phyloP scores from a whole-genome alignment of 2,113 vertebrate genomes.

The Gracilinanus agilis region DNA sequence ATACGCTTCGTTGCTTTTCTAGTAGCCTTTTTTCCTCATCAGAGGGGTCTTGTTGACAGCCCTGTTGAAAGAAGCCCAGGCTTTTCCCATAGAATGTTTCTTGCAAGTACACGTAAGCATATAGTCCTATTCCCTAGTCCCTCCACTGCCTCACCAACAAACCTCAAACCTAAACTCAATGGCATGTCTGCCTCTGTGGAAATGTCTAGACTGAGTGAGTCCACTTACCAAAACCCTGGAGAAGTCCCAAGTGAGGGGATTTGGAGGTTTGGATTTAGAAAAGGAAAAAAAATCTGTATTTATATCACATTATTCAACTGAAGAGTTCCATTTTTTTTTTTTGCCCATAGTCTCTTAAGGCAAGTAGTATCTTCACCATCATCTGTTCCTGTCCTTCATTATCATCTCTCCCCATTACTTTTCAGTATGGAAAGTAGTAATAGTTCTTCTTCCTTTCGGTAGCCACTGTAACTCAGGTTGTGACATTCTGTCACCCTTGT shows the following conservation, averaged over 20 bases:
- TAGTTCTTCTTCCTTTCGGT: not conserved
- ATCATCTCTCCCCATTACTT: not conserved
- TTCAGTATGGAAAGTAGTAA: not conserved
- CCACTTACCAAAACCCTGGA: not conserved
- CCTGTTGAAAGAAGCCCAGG: not conserved
- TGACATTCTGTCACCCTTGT: not conserved
- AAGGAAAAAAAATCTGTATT: not conserved
- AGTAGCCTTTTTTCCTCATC: not conserved
- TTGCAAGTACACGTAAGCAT: not conserved
- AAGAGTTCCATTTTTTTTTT: not conserved
- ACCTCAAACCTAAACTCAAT: not conserved
- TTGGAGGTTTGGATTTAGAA: not conserved
- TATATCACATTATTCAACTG: not conserved
- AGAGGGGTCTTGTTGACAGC: not conserved
- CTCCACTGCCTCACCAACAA: not conserved
- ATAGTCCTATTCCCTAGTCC: not conserved
- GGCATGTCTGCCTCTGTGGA: not conserved
- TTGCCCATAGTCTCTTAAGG: constrained; percentile 2
- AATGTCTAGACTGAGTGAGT: not conserved
- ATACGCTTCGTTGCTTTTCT: constrained; percentile 26
- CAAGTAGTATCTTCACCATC: not conserved
- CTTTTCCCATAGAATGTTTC: not conserved
- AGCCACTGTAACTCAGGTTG: not conserved
- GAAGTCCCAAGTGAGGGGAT: not conserved
- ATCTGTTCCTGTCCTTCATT: not conserved